Evolutionary conservation across 2,113 vertebrate species (phyloP).

Genomic region (Anser cygnoides): DNA sequence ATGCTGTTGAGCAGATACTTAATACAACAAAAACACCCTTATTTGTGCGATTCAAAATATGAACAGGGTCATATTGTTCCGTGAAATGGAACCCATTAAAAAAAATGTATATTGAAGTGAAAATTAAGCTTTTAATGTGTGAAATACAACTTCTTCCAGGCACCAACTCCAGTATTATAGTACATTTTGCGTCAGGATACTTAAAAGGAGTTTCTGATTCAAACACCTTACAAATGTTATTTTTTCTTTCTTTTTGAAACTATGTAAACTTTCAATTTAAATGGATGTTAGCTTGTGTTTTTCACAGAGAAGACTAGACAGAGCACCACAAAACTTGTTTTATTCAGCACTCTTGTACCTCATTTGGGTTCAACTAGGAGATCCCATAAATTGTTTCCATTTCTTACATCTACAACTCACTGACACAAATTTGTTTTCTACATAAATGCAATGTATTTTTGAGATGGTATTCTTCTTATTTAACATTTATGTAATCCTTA

Average conservation of each 20-base stretch:
- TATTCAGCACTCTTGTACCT: neutral
- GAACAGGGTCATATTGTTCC: neutral
- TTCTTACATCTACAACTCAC: neutral
- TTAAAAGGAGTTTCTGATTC: neutral
- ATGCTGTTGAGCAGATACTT: neutral
- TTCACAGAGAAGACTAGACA: neutral
- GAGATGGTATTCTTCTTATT: conserved; percentile 18
- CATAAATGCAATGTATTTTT: conserved; percentile 19
- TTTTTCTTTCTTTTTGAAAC: neutral
- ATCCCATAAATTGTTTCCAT: conserved; percentile 22
- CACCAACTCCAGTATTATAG: neutral
- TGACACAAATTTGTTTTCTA: neutral
- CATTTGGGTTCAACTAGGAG: neutral
- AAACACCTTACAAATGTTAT: neutral
- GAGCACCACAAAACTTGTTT: neutral
- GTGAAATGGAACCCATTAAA: neutral
- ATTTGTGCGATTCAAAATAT: neutral
- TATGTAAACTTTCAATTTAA: conserved; percentile 40
- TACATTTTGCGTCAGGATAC: neutral
- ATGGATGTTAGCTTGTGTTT: neutral
- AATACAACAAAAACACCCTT: neutral
- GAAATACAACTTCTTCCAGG: neutral
- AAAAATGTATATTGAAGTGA: neutral
- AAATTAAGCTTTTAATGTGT: neutral
- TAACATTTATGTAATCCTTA: conserved; percentile 13